These are phyloP conservation scores for Columba guinea DNA, from an alignment of 2,797 vertebrate genomes.

Conservation along the genomic window DNA sequence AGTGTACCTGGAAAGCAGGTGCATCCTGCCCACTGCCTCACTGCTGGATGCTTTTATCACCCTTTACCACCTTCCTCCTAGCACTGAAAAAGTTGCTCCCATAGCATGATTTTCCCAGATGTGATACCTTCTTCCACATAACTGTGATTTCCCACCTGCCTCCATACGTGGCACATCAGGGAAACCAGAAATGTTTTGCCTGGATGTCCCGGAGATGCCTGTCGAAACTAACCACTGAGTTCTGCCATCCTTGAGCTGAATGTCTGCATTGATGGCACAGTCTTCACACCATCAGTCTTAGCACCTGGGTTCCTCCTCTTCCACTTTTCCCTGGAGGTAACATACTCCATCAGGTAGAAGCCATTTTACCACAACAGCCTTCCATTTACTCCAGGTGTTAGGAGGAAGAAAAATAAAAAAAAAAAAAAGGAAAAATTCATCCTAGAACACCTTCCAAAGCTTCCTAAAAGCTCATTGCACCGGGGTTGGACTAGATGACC, in stretches of 20 bases:
- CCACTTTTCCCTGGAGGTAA: neutral
- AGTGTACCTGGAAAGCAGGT: neutral
- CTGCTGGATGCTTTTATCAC: neutral
- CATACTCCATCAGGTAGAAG: neutral
- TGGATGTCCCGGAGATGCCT: neutral
- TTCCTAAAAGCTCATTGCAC: neutral
- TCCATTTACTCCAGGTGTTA: neutral
- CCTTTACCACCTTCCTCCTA: neutral
- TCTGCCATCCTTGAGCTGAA: neutral
- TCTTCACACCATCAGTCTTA: neutral
- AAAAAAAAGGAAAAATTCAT: neutral
- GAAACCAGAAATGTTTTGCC: neutral
- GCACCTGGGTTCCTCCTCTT: neutral
- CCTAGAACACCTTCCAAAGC: neutral
- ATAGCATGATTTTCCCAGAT: neutral
- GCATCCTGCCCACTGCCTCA: too few species aligned
- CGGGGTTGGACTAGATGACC: too few species aligned
- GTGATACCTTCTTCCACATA: neutral
- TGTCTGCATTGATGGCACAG: neutral
- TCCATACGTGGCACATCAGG: accelerated
- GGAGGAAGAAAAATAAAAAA: too few species aligned
- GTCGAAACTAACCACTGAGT: neutral
- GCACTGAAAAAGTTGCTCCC: neutral
- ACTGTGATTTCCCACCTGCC: neutral
- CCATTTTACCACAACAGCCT: neutral